Conservation (phyloP, 2,113 vertebrate genomes). For the Anser brachyrhynchus region DNA sequence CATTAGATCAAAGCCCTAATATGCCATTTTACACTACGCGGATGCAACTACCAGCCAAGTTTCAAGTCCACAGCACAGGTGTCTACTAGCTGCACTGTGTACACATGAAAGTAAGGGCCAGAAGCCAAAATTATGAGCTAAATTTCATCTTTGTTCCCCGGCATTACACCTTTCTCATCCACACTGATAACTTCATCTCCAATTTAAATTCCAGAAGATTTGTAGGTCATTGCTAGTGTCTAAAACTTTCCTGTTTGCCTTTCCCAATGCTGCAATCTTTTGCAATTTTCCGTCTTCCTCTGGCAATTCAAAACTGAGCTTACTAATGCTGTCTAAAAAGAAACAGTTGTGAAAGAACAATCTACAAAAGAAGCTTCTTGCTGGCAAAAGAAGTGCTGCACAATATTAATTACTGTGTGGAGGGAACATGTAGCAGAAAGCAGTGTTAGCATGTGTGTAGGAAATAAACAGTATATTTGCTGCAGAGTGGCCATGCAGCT, state of each 20-base stretch:
- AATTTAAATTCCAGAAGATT: not conserved
- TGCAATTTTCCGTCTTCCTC: not conserved
- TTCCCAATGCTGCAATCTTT: not conserved
- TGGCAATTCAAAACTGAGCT: not conserved
- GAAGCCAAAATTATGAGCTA: not conserved
- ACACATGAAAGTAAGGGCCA: not conserved
- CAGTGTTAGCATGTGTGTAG: not conserved
- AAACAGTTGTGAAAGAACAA: not conserved
- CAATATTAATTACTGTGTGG: not conserved
- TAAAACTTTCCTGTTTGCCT: not conserved
- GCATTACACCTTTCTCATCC: not conserved
- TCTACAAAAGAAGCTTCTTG: not conserved
- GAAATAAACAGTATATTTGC: not conserved
- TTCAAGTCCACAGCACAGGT: conserved; percentile 19
- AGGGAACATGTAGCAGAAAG: not conserved
- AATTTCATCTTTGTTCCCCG: not conserved
- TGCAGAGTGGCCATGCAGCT: not conserved
- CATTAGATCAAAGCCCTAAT: conserved; percentile 45
- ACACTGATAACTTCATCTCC: not conserved
- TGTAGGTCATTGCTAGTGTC: not conserved
- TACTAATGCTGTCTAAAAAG: not conserved
- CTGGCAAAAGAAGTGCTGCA: not conserved
- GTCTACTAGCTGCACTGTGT: not conserved
- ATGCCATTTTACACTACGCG: not conserved
- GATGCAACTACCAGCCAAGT: conserved; percentile 21